Percentiles rank a stretch among this genome's conserved stretches.
Conservation (phyloP, 2,888 invertebrate species). For the Bellardia pandia region DNA sequence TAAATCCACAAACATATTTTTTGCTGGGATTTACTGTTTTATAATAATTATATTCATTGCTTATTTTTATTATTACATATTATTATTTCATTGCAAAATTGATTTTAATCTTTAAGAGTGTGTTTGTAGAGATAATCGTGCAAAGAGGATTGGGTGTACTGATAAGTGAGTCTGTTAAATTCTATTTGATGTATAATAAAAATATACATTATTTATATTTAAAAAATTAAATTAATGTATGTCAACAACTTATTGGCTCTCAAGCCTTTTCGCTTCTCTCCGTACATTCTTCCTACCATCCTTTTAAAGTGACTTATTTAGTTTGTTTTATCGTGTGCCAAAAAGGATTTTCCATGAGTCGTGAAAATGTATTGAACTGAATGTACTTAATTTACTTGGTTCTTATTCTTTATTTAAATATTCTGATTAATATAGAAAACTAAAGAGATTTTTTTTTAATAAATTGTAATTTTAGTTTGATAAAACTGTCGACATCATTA, state of each 20-base stretch:
- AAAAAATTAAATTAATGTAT: constrained; percentile 12
- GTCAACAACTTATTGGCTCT: constrained; percentile 45
- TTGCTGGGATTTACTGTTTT: constrained; percentile 6
- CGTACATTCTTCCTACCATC: not conserved
- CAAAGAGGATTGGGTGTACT: not conserved
- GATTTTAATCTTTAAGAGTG: constrained; percentile 2
- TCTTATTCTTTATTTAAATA: not conserved
- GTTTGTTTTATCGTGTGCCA: constrained; percentile 10
- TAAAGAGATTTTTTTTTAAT: not conserved
- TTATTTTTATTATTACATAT: not conserved
- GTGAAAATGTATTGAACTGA: not conserved
- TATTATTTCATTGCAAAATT: constrained; percentile 3
- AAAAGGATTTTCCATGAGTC: not conserved
- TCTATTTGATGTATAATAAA: not conserved
- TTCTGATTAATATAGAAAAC: not conserved
- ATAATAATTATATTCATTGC: constrained; percentile 12
- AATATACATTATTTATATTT: constrained; percentile 26
- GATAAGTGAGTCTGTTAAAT: not conserved
- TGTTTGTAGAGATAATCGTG: not conserved
- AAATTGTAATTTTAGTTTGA: not conserved
- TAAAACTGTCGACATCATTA: not conserved
- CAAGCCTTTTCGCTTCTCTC: not conserved
- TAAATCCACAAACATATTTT: not conserved
- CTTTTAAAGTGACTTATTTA: not conserved
- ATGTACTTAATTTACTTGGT: constrained; percentile 3